phyloP scores from a whole-genome alignment of 64 coral and sea anemone species.

The Anthopleura sola region DNA sequence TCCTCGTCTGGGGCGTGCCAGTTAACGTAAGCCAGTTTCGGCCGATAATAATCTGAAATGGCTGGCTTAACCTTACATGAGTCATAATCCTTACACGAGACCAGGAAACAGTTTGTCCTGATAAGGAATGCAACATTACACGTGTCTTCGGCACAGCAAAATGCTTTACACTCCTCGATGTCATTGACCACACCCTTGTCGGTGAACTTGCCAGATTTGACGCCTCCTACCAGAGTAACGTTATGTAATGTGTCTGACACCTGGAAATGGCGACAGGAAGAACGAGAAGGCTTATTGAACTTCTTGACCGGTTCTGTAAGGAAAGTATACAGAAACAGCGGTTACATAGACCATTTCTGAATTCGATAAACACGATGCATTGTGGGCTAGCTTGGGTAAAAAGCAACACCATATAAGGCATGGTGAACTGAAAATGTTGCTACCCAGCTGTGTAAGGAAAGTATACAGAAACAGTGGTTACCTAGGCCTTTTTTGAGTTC shows the following conservation, averaged over 20 bases:
- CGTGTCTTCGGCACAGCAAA: slow-evolving; percentile 66
- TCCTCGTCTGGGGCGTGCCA: slow-evolving; percentile 77
- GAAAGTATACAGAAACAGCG: neutral
- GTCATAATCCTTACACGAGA: slow-evolving; percentile 81
- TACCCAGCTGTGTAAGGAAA: slow-evolving; percentile 32
- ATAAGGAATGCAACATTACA: slow-evolving; percentile 92
- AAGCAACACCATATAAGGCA: neutral
- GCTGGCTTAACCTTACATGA: slow-evolving; percentile 76
- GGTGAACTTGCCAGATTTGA: slow-evolving; percentile 75
- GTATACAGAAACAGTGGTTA: neutral
- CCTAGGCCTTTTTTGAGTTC: too few relatives aligned
- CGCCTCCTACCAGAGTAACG: slow-evolving; percentile 70
- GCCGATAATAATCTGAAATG: slow-evolving; percentile 83
- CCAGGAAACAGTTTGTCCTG: slow-evolving; percentile 73
- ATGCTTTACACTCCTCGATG: slow-evolving; percentile 75
- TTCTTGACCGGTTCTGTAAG: slow-evolving; percentile 49
- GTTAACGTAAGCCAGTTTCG: slow-evolving; percentile 73
- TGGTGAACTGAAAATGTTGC: too few relatives aligned
- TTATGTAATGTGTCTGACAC: slow-evolving; percentile 74
- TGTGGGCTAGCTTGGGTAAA: neutral
- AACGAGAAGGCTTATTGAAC: slow-evolving; percentile 30
- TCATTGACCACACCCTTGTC: slow-evolving; percentile 75
- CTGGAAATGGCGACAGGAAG: slow-evolving; percentile 32
- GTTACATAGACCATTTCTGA: neutral
- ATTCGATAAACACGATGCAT: too few relatives aligned